Evolutionary conservation across 2,797 vertebrate genomes (phyloP).

Genomic region (Scolopax bukidnonensis): DNA sequence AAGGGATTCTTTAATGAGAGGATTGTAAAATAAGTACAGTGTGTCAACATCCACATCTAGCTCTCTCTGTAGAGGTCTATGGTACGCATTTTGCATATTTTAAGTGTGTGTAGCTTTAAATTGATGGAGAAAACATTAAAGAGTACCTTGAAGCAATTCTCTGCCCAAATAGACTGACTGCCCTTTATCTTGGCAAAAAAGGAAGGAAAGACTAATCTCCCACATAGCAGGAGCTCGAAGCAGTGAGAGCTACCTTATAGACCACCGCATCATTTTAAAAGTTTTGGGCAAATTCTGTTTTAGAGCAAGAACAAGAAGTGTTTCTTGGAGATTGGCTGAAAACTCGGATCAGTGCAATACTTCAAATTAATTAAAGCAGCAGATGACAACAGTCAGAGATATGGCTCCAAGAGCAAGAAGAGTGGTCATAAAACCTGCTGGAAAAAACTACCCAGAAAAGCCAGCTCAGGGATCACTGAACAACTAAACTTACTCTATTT

Average conservation of each 20-base stretch:
- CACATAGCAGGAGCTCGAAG: background rate
- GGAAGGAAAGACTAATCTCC: background rate
- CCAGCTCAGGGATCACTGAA: background rate
- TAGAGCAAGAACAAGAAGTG: background rate
- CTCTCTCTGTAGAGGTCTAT: background rate
- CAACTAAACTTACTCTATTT: background rate
- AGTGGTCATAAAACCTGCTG: background rate
- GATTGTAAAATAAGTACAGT: background rate
- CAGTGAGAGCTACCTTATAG: background rate
- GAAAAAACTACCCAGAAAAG: background rate
- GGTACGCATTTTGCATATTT: background rate
- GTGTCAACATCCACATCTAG: background rate
- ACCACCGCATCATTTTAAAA: background rate
- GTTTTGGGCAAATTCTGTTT: background rate
- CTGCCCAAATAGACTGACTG: background rate
- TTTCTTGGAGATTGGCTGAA: background rate
- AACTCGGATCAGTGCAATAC: background rate
- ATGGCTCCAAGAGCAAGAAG: background rate
- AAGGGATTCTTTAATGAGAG: background rate
- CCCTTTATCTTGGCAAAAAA: background rate
- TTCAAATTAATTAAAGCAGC: background rate
- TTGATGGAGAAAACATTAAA: background rate
- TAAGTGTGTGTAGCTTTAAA: background rate
- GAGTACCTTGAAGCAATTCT: background rate
- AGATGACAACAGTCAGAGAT: background rate